Evolutionary conservation across 1,140 invertebrate genomes (phyloP).

Genomic region (Matsumurasca onukii): DNA sequence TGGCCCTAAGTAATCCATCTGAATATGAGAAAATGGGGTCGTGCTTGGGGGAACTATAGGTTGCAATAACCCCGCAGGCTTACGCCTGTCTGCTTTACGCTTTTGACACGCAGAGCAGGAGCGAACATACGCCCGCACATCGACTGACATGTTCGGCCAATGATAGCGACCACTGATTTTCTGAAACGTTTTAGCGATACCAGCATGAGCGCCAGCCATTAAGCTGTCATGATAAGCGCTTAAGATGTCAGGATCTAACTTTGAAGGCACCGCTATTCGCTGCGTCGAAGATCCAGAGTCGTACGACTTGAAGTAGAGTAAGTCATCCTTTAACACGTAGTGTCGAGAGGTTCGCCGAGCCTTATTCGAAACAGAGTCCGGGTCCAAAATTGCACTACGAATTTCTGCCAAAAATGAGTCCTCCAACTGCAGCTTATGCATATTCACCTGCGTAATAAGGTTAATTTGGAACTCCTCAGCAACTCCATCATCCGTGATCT

Average conservation of each 20-base stretch:
- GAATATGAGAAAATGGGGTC: not conserved
- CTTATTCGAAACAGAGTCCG: not conserved
- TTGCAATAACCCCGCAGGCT: not conserved
- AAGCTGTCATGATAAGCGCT: not conserved
- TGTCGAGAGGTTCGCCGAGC: not conserved
- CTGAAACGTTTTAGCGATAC: not conserved
- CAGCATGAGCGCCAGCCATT: not conserved
- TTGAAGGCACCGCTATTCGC: not conserved
- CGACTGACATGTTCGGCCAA: not conserved
- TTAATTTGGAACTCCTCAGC: not conserved
- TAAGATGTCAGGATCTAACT: not conserved
- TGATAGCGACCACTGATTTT: not conserved
- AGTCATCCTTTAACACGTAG: not conserved
- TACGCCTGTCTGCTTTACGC: not conserved
- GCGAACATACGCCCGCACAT: not conserved
- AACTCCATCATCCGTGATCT: too few relatives aligned
- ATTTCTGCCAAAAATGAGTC: not conserved
- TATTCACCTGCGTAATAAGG: not conserved
- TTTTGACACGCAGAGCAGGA: not conserved
- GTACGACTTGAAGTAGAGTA: not conserved
- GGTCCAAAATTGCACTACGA: not conserved
- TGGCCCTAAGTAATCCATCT: constrained; percentile 1
- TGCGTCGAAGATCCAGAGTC: not conserved
- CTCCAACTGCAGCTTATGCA: not conserved
- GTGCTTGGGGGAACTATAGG: not conserved